These are phyloP conservation scores for Aspidoscelis tigris DNA, from an alignment of 2,113 vertebrate species.

Conservation along the genomic window DNA sequence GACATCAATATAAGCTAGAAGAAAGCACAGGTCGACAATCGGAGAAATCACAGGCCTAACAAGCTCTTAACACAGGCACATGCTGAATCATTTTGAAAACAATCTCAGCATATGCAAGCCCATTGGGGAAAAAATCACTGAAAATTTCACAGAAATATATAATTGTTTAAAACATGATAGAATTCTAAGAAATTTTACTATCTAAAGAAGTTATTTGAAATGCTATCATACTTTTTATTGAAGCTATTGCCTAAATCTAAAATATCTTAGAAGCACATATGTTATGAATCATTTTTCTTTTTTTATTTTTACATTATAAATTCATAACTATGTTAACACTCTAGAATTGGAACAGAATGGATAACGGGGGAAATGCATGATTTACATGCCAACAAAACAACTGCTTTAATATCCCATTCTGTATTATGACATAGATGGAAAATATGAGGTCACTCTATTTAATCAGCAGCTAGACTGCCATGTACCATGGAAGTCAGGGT, in stretches of 20 bases:
- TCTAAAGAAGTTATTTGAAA: slow-evolving; percentile 2
- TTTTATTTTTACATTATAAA: neutral
- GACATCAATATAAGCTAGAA: neutral
- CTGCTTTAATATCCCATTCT: slow-evolving; percentile 5
- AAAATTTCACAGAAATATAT: neutral
- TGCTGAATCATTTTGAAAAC: neutral
- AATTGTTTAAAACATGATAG: too few relatives aligned
- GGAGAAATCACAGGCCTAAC: neutral
- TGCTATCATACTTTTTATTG: neutral
- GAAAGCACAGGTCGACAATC: neutral
- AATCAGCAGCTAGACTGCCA: slow-evolving; percentile 48
- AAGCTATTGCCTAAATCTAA: neutral
- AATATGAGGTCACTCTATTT: slow-evolving; percentile 33
- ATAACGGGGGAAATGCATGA: neutral
- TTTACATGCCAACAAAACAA: neutral
- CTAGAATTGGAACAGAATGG: neutral
- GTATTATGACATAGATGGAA: slow-evolving; percentile 11
- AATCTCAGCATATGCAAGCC: neutral
- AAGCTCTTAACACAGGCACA: neutral
- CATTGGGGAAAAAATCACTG: neutral
- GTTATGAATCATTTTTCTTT: neutral
- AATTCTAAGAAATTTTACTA: too few relatives aligned
- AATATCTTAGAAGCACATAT: neutral
- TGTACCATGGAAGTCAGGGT: slow-evolving; percentile 61
- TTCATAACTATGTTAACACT: neutral